phyloP scores from a whole-genome alignment of 2,888 invertebrate genomes.

The Cosmopolites sordidus region DNA sequence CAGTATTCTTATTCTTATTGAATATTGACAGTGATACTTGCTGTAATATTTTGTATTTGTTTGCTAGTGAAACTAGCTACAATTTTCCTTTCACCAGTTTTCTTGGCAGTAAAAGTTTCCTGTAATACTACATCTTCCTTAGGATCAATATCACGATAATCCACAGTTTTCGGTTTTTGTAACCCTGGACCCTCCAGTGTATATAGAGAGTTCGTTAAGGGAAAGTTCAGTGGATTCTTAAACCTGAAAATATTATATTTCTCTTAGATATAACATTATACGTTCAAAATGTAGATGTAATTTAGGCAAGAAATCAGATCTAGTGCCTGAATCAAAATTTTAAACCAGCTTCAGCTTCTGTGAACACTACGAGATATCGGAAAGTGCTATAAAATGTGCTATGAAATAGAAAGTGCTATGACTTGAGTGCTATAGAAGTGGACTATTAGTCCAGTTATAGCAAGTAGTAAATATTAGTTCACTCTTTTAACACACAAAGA shows the following conservation, averaged over 20 bases:
- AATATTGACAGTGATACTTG: conserved; percentile 61
- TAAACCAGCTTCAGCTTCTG: too few relatives aligned
- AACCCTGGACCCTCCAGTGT: conserved; percentile 68
- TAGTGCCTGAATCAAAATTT: too few relatives aligned
- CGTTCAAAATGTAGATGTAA: too few relatives aligned
- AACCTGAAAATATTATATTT: conserved; percentile 52
- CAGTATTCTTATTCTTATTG: conserved; percentile 29
- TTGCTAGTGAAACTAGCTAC: conserved; percentile 68
- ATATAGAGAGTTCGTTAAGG: conserved; percentile 63
- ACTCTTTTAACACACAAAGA: too few relatives aligned
- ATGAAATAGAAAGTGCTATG: too few relatives aligned
- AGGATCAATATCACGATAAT: conserved; percentile 56
- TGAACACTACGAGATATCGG: too few relatives aligned
- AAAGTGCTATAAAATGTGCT: too few relatives aligned
- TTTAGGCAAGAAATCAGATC: too few relatives aligned
- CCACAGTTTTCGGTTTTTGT: conserved; percentile 63
- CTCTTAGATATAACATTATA: neutral
- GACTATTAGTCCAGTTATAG: too few relatives aligned
- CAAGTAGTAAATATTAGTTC: too few relatives aligned
- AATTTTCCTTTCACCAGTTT: conserved; percentile 60
- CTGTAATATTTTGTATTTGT: conserved; percentile 66
- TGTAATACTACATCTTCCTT: conserved; percentile 53
- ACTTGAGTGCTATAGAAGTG: too few relatives aligned
- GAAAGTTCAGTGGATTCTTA: conserved; percentile 63
- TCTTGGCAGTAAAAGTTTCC: conserved; percentile 60